Evolutionary conservation across 2,888 invertebrate species (phyloP).

Genomic region (Euphydryas editha): DNA sequence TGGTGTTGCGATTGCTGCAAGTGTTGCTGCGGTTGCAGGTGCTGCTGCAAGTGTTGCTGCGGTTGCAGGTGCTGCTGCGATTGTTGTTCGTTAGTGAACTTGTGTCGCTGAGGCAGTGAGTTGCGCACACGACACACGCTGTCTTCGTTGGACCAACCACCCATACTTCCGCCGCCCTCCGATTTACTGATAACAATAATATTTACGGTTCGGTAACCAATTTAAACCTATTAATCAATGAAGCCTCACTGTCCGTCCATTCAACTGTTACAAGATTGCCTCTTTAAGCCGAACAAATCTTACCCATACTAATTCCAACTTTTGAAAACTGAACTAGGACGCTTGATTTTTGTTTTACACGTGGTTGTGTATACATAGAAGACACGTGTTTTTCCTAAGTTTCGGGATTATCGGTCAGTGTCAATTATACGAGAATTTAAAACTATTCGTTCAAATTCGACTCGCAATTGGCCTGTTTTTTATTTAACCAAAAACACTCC

Average conservation of each 20-base stretch:
- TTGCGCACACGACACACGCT: constrained; percentile 77
- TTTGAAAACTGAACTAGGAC: too few species aligned
- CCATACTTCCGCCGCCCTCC: constrained; percentile 73
- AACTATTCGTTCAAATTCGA: too few species aligned
- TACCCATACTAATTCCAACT: too few species aligned
- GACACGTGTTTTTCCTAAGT: too few species aligned
- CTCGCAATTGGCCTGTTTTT: not conserved
- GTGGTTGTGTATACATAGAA: too few species aligned
- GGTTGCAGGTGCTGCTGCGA: constrained; percentile 60
- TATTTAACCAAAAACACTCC: too few species aligned
- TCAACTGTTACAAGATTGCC: too few species aligned
- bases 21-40: constrained; percentile 50
- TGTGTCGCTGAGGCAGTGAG: constrained; percentile 70
- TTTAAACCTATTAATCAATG: not conserved
- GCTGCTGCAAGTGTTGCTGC: constrained; percentile 52
- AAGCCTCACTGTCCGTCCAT: too few species aligned
- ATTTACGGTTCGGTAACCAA: not conserved
- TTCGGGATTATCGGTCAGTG: too few species aligned
- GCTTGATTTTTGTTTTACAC: too few species aligned
- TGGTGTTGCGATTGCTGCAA: constrained; percentile 36
- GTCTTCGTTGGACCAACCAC: constrained; percentile 76
- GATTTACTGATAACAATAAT: constrained; percentile 62
- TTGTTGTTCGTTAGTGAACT: constrained; percentile 77
- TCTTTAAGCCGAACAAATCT: too few species aligned
- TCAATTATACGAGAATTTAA: too few species aligned